Percentiles rank a stretch among this genome's conserved stretches.
Conservation (phyloP, 2,888 invertebrate genomes). For the Frankliniella fusca region DNA sequence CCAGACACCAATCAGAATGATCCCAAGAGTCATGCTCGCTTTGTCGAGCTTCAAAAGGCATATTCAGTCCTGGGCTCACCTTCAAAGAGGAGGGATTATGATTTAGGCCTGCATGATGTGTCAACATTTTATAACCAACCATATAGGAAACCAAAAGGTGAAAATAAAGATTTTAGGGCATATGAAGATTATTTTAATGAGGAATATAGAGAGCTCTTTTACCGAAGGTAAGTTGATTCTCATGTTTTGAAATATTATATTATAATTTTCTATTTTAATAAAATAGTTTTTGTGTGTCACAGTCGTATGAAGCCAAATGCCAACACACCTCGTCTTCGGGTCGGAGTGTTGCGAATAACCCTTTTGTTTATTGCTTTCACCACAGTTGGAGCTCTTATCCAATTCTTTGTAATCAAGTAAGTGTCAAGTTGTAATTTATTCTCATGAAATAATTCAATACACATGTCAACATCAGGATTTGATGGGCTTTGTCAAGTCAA, state of each 20-base stretch:
- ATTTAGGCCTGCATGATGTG: not conserved
- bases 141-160: not conserved
- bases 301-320: not conserved
- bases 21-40: not conserved
- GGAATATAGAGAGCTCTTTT: not conserved
- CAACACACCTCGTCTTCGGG: not conserved
- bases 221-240: not conserved
- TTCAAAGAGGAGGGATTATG: not conserved
- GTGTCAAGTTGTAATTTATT: not conserved
- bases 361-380: not conserved
- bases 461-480: not conserved
- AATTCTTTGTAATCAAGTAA: not conserved
- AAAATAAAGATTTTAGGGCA: not conserved
- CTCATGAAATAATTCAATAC: not conserved
- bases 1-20: not conserved
- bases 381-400: not conserved
- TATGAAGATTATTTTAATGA: not conserved
- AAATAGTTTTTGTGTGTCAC: not conserved
- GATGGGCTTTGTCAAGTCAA: not conserved
- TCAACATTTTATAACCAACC: not conserved
- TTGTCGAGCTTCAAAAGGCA: not conserved
- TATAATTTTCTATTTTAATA: not conserved
- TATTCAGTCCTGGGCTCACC: not conserved
- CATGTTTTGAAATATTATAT: not conserved
- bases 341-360: not conserved